phyloP scores from a whole-genome alignment of 2,797 vertebrate species.

The Garrulus glandarius region DNA sequence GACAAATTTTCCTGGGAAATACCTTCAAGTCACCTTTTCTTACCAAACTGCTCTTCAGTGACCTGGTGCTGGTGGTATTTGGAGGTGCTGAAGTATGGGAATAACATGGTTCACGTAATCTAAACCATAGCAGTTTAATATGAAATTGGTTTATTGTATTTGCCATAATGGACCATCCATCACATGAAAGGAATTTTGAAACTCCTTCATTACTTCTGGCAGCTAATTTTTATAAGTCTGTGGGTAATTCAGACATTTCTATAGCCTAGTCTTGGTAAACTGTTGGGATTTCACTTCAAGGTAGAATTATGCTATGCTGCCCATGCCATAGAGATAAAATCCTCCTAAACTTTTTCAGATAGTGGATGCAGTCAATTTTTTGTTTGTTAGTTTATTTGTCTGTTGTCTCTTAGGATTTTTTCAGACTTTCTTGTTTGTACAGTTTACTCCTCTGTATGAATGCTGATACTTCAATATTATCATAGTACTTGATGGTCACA shows the following conservation, averaged over 20 bases:
- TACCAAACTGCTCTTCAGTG: background rate
- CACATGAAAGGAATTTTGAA: background rate
- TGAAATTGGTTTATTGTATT: background rate
- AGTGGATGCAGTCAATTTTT: background rate
- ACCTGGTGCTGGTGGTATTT: background rate
- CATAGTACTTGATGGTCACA: background rate
- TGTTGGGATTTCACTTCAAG: background rate
- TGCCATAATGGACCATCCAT: background rate
- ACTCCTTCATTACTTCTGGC: background rate
- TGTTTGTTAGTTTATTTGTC: background rate
- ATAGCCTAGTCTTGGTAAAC: background rate
- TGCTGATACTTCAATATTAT: background rate
- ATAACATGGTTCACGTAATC: background rate
- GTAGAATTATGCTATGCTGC: background rate
- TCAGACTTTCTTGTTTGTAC: background rate
- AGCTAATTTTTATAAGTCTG: background rate
- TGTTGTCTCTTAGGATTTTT: background rate
- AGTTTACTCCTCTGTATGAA: background rate
- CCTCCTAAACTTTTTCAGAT: background rate
- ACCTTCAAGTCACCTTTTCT: background rate
- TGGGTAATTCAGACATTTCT: background rate
- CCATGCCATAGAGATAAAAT: background rate
- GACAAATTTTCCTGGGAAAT: background rate
- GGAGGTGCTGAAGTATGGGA: background rate
- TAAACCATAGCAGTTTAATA: background rate